phyloP scores from a whole-genome alignment of 2,797 vertebrate species.

The Sebastes matsubarae region DNA sequence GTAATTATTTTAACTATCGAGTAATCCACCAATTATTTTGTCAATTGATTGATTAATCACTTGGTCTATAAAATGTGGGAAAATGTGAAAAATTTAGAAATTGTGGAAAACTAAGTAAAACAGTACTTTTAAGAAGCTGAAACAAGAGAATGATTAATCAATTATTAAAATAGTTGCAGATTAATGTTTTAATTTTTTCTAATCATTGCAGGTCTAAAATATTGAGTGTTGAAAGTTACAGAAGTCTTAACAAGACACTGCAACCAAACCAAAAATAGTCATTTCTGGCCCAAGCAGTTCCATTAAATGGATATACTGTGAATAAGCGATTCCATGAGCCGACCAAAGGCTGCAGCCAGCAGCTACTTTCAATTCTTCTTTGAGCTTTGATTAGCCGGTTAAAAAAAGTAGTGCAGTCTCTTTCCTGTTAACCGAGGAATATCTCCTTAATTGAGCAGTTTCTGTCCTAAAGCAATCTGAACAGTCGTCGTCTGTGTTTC shows the following conservation, averaged over 20 bases:
- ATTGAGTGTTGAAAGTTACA: not conserved
- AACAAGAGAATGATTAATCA: not conserved
- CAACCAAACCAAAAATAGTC: not conserved
- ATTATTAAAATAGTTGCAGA: not conserved
- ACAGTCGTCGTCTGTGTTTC: not conserved
- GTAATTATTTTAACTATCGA: not conserved
- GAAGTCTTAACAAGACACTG: not conserved
- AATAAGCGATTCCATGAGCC: constrained; percentile 21
- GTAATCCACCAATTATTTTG: not conserved
- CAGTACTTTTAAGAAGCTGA: not conserved
- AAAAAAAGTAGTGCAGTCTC: not conserved
- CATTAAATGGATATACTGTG: constrained; percentile 8
- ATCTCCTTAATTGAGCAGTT: constrained; percentile 1
- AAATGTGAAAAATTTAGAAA: not conserved
- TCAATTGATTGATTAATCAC: not conserved
- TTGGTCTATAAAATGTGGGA: not conserved
- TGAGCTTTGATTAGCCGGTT: constrained; percentile 20
- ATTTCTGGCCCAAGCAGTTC: not conserved
- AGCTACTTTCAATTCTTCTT: not conserved
- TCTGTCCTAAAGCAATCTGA: constrained; percentile 10
- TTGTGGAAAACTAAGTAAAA: not conserved
- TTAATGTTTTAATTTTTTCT: accelerated
- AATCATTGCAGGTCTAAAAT: not conserved
- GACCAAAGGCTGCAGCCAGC: not conserved
- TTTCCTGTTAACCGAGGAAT: not conserved